Evolutionary conservation across 2,888 invertebrate species (phyloP).

Genomic region (Lithophane leautieri): DNA sequence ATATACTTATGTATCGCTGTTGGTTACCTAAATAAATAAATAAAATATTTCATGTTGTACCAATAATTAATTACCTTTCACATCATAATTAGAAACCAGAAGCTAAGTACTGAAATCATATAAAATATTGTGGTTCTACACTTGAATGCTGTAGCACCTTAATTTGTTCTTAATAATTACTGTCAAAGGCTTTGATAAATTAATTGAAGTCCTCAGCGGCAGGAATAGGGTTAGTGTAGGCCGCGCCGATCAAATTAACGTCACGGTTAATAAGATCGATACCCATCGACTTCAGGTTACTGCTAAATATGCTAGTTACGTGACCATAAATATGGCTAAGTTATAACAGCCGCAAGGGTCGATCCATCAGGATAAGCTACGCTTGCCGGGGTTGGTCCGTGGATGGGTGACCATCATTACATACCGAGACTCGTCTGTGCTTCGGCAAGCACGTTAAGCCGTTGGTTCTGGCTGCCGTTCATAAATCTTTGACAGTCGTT

Average conservation of each 20-base stretch:
- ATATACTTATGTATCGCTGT: no score
- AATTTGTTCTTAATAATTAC: constrained; percentile 38
- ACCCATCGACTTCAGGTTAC: constrained; percentile 29
- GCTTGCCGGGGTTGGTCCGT: no score
- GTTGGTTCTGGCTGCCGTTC: no score
- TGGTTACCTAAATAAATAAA: no score
- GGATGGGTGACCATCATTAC: no score
- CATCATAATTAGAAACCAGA: constrained; percentile 2
- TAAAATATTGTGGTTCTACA: constrained; percentile 1
- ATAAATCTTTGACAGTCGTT: no score
- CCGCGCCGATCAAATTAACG: constrained; percentile 44
- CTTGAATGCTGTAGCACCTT: constrained; percentile 8
- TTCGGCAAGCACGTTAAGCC: no score
- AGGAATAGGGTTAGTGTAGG: constrained; percentile 36
- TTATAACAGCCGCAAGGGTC: no score
- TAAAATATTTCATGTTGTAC: background rate
- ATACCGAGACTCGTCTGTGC: no score
- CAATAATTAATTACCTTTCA: background rate
- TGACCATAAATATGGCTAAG: constrained; percentile 3
- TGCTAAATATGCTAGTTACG: constrained; percentile 23
- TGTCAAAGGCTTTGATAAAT: constrained; percentile 39
- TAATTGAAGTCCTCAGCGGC: constrained; percentile 32
- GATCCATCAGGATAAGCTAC: no score
- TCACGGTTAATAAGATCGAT: constrained; percentile 38
- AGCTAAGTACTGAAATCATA: constrained; percentile 9